phyloP scores from a whole-genome alignment of 1,140 invertebrate species.

The Dufourea novaeangliae region DNA sequence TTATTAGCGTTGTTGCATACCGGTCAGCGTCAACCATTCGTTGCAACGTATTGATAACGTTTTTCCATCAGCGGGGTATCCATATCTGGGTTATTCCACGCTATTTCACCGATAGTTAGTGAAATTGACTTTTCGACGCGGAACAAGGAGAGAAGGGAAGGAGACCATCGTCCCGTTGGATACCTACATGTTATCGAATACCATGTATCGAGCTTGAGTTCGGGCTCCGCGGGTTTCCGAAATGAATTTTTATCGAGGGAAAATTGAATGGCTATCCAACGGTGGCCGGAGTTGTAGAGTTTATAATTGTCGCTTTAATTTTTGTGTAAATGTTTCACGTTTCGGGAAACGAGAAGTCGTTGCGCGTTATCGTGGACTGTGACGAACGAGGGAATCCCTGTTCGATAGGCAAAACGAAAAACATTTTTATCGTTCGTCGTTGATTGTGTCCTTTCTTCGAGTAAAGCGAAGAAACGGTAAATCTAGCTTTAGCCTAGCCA shows the following conservation, averaged over 20 bases:
- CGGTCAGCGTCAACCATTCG: constrained; percentile 12
- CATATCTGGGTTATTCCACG: constrained; percentile 35
- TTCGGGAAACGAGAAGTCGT: no score
- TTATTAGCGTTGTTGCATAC: constrained; percentile 18
- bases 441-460: no score
- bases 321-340: no score
- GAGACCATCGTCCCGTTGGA: neutral
- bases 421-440: no score
- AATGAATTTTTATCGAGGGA: constrained; percentile 7
- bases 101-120: constrained; percentile 14
- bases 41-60: constrained; percentile 40
- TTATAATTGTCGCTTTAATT: no score
- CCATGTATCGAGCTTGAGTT: neutral
- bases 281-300: no score
- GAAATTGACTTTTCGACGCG: constrained; percentile 34
- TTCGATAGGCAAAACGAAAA: no score
- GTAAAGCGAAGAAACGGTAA: no score
- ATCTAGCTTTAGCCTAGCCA: constrained; percentile 54
- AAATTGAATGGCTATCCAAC: no score
- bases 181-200: neutral
- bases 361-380: no score
- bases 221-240: no score
- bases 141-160: neutral
- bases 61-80: constrained; percentile 28
- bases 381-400: no score